Conservation (phyloP, 1,140 invertebrate species). For the Meloidogyne exigua region DNA sequence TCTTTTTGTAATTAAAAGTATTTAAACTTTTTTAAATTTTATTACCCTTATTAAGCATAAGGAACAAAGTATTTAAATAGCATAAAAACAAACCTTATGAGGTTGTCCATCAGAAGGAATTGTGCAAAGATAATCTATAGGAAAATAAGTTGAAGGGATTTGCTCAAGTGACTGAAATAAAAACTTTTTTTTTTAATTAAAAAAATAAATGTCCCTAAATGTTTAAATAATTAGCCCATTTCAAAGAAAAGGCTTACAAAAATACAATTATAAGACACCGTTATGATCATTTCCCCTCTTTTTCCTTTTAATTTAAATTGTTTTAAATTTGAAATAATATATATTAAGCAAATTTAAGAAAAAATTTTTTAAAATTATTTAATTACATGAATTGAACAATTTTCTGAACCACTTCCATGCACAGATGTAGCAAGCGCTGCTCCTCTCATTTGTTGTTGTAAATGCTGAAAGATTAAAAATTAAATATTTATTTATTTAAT, state of each 20-base stretch:
- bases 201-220: too few relatives aligned
- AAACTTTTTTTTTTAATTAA: background rate
- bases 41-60: too few relatives aligned
- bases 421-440: background rate
- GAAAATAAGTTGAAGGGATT: conserved; percentile 18
- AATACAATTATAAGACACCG: too few relatives aligned
- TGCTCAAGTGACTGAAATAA: background rate
- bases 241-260: too few relatives aligned
- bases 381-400: conserved; percentile 3
- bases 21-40: too few relatives aligned
- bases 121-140: conserved; percentile 21
- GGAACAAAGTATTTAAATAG: too few relatives aligned
- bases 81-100: background rate
- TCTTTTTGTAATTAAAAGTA: too few relatives aligned
- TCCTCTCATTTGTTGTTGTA: conserved; percentile 17
- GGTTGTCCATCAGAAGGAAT: conserved; percentile 20
- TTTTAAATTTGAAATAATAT: too few relatives aligned
- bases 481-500: too few relatives aligned
- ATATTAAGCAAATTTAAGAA: background rate
- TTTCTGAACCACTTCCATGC: conserved; percentile 19
- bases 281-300: too few relatives aligned
- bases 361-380: background rate
- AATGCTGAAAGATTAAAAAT: conserved; percentile 13
- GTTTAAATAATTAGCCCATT: too few relatives aligned
- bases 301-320: too few relatives aligned